Conservation (phyloP, 2,113 vertebrate species). For the Perccottus glenii region DNA sequence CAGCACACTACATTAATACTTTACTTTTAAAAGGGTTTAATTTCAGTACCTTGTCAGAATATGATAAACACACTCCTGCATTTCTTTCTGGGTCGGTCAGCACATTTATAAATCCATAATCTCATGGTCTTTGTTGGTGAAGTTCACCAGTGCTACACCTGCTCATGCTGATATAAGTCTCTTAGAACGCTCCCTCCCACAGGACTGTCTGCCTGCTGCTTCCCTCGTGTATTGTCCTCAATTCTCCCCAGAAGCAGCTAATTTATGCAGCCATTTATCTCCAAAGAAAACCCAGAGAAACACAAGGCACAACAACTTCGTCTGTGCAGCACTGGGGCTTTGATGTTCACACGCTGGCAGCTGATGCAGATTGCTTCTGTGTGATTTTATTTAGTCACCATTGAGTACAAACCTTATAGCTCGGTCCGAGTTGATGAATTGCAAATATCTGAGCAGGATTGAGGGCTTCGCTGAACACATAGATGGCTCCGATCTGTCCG, state of each 20-base stretch:
- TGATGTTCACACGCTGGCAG: constrained; percentile 60
- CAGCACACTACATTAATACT: not conserved
- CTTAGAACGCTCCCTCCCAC: constrained; percentile 33
- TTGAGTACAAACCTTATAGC: constrained; percentile 89
- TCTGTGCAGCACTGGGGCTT: constrained; percentile 27
- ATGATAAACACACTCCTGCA: constrained; percentile 21
- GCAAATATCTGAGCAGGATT: constrained; percentile 98
- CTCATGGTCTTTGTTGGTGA: constrained; percentile 29
- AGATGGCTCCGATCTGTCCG: constrained; percentile 94
- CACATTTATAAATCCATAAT: constrained; percentile 33
- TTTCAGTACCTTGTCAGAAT: constrained; percentile 15
- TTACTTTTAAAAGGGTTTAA: not conserved
- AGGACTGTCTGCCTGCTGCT: constrained; percentile 24
- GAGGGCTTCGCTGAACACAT: constrained; percentile 95
- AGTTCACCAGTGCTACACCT: constrained; percentile 32
- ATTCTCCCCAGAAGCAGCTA: constrained; percentile 52
- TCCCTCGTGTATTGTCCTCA: constrained; percentile 19
- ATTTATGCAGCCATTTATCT: constrained; percentile 65
- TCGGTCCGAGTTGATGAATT: constrained; percentile 95
- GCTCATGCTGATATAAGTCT: constrained; percentile 54
- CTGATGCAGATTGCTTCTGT: constrained; percentile 41
- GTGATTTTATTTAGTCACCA: constrained; percentile 57
- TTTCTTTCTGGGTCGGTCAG: constrained; percentile 26
- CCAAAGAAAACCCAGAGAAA: constrained; percentile 25
- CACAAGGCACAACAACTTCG: constrained; percentile 25